A percentile compares a stretch with the other conserved stretches of the same genome.
These are phyloP conservation scores for Alectura lathami DNA, from an alignment of 2,113 vertebrate genomes.

Conservation along the genomic window DNA sequence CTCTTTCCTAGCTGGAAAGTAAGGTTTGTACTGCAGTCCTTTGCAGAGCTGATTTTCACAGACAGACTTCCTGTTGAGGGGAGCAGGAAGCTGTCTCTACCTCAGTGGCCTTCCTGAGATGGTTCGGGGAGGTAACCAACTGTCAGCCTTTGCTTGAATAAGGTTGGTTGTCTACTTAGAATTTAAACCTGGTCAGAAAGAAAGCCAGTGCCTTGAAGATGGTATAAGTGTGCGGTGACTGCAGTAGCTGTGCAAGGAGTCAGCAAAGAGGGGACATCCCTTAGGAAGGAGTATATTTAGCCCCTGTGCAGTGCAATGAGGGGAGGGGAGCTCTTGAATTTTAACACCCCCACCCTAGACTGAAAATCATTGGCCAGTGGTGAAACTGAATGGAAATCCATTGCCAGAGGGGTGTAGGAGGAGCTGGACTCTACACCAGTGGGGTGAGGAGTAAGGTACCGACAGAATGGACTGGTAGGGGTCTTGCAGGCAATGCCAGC, in stretches of 20 bases:
- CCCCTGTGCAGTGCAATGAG: neutral
- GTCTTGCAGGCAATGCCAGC: neutral
- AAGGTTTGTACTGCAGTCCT: neutral
- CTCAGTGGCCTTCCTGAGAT: neutral
- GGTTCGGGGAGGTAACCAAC: neutral
- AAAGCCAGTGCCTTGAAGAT: neutral
- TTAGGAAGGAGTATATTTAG: neutral
- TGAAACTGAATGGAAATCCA: neutral
- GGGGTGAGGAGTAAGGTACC: neutral
- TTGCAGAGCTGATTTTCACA: neutral
- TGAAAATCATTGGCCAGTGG: neutral
- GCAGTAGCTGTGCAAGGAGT: neutral
- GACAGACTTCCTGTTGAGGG: neutral
- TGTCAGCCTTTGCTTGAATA: neutral
- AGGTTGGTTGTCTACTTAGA: neutral
- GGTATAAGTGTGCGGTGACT: neutral
- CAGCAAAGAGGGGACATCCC: neutral
- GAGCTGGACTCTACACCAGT: neutral
- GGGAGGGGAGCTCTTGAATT: neutral
- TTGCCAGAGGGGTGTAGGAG: neutral
- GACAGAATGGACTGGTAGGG: rapidly evolving
- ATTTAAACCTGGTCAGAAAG: neutral
- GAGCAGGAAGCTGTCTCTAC: neutral
- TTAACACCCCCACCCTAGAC: neutral
- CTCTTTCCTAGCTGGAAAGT: neutral